Percentiles rank a stretch among this genome's conserved stretches.
phyloP scores from a whole-genome alignment of 2,888 invertebrate genomes.

The Drosophila heteroneura region DNA sequence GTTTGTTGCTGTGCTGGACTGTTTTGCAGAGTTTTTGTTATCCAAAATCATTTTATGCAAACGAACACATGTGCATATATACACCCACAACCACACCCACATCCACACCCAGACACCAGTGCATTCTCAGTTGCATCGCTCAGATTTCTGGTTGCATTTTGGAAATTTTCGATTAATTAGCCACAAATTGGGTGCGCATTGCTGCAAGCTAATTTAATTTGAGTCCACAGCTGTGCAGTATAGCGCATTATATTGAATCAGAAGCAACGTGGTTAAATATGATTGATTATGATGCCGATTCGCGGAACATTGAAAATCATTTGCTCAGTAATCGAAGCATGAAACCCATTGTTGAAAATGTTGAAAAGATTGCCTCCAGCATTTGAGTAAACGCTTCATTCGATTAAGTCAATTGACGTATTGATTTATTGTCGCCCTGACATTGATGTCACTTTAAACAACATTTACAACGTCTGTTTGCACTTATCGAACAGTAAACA shows the following conservation, averaged over 20 bases:
- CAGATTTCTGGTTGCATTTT: conserved; percentile 20
- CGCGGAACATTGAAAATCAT: conserved; percentile 50
- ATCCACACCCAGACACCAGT: neutral
- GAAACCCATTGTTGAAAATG: conserved; percentile 9
- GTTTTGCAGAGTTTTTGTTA: conserved; percentile 18
- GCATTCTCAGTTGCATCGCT: conserved; percentile 9
- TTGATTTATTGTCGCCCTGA: conserved; percentile 25
- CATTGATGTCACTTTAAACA: conserved; percentile 24
- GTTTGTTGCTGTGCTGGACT: conserved; percentile 3
- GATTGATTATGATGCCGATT: conserved; percentile 26
- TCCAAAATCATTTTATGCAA: conserved; percentile 8
- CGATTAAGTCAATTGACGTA: conserved; percentile 14
- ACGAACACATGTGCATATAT: neutral
- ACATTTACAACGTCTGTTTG: conserved; percentile 4
- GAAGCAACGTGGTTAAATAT: conserved; percentile 16
- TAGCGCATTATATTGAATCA: conserved; percentile 32
- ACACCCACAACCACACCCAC: neutral
- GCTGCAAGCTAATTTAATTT: conserved; percentile 56
- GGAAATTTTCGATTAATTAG: conserved; percentile 59
- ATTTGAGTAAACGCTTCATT: neutral
- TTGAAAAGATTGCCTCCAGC: neutral
- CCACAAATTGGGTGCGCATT: conserved; percentile 45
- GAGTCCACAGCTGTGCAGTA: conserved; percentile 25
- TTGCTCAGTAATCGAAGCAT: conserved; percentile 34
- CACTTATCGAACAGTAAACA: neutral